Percentiles rank a stretch among this genome's conserved stretches.
phyloP scores from a whole-genome alignment of 2,113 vertebrate genomes.

The Hippoglossus stenolepis region DNA sequence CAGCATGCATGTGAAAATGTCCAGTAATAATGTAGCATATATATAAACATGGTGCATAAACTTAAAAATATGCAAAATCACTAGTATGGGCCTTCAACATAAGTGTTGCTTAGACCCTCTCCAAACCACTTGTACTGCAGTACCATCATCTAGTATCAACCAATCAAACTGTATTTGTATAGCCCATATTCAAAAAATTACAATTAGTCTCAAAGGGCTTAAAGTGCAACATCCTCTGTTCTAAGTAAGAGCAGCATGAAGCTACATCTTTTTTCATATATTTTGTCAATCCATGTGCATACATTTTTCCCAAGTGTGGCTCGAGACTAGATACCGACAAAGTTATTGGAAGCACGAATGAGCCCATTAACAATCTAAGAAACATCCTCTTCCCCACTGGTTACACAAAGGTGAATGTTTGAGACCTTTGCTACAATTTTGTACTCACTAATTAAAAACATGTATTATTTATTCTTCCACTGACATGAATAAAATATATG shows the following conservation, averaged over 20 bases:
- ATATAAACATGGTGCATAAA: neutral
- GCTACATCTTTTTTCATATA: neutral
- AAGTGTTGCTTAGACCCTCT: neutral
- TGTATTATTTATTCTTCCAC: slow-evolving; percentile 11
- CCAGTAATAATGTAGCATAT: neutral
- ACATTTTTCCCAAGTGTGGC: neutral
- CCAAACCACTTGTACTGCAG: neutral
- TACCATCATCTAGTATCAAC: neutral
- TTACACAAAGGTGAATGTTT: slow-evolving; percentile 9
- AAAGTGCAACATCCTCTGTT: too few species aligned
- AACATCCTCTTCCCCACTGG: neutral
- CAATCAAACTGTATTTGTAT: too few species aligned
- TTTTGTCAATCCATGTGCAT: neutral
- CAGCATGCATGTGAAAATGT: neutral
- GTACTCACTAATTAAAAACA: slow-evolving; percentile 19
- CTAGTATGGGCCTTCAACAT: neutral
- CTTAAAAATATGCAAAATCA: neutral
- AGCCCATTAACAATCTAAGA: slow-evolving; percentile 14
- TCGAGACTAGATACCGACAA: neutral
- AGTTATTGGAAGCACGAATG: neutral
- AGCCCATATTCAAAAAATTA: too few species aligned
- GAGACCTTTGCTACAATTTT: slow-evolving; percentile 34
- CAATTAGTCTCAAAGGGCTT: too few species aligned
- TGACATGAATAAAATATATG: slow-evolving; percentile 38
- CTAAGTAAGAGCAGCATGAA: neutral